Base-by-base conservation (phyloP, 2,888 invertebrate species). In the Clistopyga incitator region DNA sequence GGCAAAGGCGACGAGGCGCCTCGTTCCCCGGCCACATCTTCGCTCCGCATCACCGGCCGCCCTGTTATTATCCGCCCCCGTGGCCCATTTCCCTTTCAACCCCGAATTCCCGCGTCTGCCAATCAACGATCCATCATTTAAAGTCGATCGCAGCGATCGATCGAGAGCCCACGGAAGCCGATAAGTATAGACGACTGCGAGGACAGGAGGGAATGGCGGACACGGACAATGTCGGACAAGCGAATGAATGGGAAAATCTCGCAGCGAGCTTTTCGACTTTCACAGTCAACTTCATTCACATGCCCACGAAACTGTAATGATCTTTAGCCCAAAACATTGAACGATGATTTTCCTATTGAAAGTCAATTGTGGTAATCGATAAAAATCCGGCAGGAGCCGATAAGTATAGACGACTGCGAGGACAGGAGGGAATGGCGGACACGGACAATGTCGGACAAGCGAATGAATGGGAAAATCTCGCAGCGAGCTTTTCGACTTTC, bases 21-120 rank as follows among this genome's bases (percentile, higher is more conserved):
- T 78, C 78, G 81, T 80, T 82, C 81, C 67, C 59, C 64, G 88
- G 87, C 78, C 72, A 64, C 89, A 90, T 90, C 88, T 89, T 90
- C 87, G 87, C 87, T 79, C 75, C 86, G 86, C 85, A 86, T 85
- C 76, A 52, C 78, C 50, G 85, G 84, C 92, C 92, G 93, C 92
- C 92, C 92, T 93, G 92, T 93, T 91, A 93, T 93, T 93, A 93
- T 92, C 91, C 92, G 90, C 92, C 93, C 92, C 90, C 92, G 88
- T 91, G 88, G 88, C 88, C 91, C 89, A 92, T 93, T 93, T 92
- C 90, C 91, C 91, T 92, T 91, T 92, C 90, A 90, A 91, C 92
- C 90, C 91, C 88, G 86, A 86, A 86, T 86, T 88, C 82, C 85
- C 87, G 75, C 87, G 88, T 90, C 68, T 91, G 92, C 92, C 92